phyloP scores from a whole-genome alignment of 2,113 vertebrate species.

The Brachyhypopomus occidentalis region DNA sequence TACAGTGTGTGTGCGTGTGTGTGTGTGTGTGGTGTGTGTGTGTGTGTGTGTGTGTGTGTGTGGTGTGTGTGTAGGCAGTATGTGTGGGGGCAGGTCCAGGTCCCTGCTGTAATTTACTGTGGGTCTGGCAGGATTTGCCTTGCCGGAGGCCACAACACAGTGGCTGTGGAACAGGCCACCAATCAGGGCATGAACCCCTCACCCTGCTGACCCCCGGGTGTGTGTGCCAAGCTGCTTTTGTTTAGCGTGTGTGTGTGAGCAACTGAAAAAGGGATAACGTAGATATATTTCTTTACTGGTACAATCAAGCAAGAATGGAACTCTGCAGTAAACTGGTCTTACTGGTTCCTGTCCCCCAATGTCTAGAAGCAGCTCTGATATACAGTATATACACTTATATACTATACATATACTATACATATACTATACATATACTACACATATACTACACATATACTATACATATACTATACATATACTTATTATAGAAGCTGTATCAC shows the following conservation, averaged over 20 bases:
- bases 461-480: too few relatives aligned
- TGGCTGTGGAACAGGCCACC: constrained; percentile 54
- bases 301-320: too few relatives aligned
- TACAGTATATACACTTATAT: neutral
- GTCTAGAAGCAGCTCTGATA: neutral
- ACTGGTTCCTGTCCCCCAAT: neutral
- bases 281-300: neutral
- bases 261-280: neutral
- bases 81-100: constrained; percentile 59
- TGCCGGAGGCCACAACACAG: constrained; percentile 61
- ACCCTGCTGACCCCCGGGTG: constrained; percentile 62
- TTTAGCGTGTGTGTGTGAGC: constrained; percentile 38
- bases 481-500: too few relatives aligned
- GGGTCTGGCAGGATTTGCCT: constrained; percentile 67
- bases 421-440: too few relatives aligned
- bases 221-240: constrained; percentile 65
- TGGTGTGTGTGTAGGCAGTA: constrained; percentile 25
- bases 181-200: constrained; percentile 68
- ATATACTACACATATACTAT: too few relatives aligned
- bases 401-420: too few relatives aligned
- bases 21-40: neutral
- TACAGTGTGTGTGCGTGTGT: neutral
- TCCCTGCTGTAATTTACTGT: constrained; percentile 76
- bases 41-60: constrained; percentile 36
- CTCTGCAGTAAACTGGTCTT: neutral